Evolutionary conservation across 2,888 invertebrate species (phyloP).

Genomic region (Drosophila seclusa): DNA sequence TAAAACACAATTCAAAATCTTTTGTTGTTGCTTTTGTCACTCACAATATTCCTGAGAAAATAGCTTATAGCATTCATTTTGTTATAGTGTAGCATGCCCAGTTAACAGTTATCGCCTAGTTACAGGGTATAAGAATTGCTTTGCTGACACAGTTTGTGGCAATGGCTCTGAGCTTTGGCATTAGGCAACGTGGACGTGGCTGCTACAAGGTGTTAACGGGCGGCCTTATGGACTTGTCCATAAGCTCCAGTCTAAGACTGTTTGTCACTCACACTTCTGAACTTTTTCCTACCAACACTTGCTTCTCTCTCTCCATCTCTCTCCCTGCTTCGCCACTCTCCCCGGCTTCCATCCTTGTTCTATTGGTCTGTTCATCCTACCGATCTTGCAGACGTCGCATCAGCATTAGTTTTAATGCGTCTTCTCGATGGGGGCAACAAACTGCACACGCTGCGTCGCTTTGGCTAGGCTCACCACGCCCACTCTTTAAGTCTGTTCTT

Average conservation of each 20-base stretch:
- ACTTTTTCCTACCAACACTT: background rate
- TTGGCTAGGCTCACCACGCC: background rate
- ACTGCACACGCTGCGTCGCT: constrained; percentile 49
- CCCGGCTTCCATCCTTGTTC: background rate
- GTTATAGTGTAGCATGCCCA: background rate
- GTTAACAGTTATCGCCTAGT: no score
- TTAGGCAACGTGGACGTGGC: constrained; percentile 78
- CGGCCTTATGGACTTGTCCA: constrained; percentile 80
- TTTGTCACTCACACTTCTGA: constrained; percentile 53
- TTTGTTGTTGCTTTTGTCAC: background rate
- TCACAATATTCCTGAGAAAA: background rate
- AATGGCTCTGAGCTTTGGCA: constrained; percentile 81
- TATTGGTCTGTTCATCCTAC: constrained; percentile 10
- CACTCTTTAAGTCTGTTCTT: background rate
- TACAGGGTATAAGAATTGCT: constrained; percentile 70
- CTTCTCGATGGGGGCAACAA: constrained; percentile 67
- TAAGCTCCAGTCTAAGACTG: constrained; percentile 76
- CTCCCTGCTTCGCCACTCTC: background rate
- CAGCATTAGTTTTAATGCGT: constrained; percentile 80
- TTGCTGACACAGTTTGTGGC: constrained; percentile 79
- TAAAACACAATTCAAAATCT: background rate
- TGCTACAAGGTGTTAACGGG: constrained; percentile 80
- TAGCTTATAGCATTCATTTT: background rate
- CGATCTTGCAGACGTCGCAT: constrained; percentile 65
- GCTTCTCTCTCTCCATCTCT: background rate